Evolutionary conservation across 2,797 vertebrate species (phyloP).

Genomic region (Danio aesculapii): DNA sequence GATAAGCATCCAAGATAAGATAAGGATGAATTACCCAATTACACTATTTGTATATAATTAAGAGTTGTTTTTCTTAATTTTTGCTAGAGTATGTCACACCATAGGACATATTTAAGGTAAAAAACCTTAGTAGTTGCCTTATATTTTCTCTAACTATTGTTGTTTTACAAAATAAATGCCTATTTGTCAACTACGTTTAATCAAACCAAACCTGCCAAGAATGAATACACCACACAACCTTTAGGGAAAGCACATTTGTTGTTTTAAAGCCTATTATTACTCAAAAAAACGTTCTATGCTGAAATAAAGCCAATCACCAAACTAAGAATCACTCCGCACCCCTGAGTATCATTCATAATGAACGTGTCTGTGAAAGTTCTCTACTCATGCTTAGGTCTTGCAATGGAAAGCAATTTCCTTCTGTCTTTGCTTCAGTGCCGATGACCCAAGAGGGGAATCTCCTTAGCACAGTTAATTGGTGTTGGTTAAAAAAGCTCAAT

Average conservation of each 20-base stretch:
- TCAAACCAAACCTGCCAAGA: neutral
- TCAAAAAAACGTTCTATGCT: neutral
- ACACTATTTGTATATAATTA: no score
- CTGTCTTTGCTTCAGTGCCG: slow-evolving; percentile 38
- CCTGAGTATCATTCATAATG: slow-evolving; percentile 48
- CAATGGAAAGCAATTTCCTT: slow-evolving; percentile 42
- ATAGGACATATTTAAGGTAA: no score
- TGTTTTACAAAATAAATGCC: no score
- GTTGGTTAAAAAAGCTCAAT: slow-evolving; percentile 69
- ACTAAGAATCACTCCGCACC: slow-evolving; percentile 23
- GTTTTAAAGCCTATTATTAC: neutral
- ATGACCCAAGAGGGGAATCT: slow-evolving; percentile 49
- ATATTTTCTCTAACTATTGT: no score
- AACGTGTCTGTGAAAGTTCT: slow-evolving; percentile 6
- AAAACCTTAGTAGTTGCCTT: no score
- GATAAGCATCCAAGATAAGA: no score
- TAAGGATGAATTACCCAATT: no score
- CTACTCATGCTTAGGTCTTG: slow-evolving; percentile 31
- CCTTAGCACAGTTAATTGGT: slow-evolving; percentile 71
- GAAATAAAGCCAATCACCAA: slow-evolving; percentile 16
- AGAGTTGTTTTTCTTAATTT: no score
- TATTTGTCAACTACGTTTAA: no score
- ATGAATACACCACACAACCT: neutral
- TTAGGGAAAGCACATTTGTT: neutral
- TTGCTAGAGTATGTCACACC: no score